Percentiles rank a stretch among this genome's conserved stretches.
These are phyloP conservation scores for Stenichneumon culpator DNA, from an alignment of 2,888 invertebrate species.

Conservation along the genomic window DNA sequence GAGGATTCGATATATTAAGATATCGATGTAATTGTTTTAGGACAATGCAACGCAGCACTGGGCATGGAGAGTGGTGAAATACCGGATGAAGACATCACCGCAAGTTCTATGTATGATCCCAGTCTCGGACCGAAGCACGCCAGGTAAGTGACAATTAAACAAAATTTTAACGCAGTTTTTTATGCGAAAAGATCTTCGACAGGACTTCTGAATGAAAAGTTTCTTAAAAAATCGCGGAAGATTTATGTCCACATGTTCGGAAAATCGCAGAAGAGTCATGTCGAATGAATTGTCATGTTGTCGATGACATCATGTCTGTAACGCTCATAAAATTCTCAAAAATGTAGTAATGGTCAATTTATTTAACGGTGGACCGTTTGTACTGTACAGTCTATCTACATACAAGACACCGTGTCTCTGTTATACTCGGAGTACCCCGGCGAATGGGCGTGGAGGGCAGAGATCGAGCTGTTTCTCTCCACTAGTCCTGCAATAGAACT, in stretches of 20 bases:
- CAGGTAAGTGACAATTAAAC: conserved; percentile 76
- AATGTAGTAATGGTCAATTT: background rate
- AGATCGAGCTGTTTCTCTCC: conserved; percentile 34
- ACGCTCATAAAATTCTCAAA: background rate
- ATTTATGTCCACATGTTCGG: background rate
- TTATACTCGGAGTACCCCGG: conserved; percentile 17
- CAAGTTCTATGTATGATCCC: conserved; percentile 83
- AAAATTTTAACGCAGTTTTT: too few relatives aligned
- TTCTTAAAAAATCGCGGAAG: background rate
- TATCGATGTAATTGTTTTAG: conserved; percentile 78
- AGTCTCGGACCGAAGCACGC: conserved; percentile 83
- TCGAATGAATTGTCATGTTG: background rate
- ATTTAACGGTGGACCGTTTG: background rate
- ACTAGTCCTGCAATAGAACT: conserved; percentile 33
- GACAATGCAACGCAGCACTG: conserved; percentile 81
- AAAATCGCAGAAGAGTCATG: background rate
- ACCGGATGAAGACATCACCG: conserved; percentile 84
- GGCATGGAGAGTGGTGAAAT: conserved; percentile 84
- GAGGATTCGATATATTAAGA: conserved; percentile 63
- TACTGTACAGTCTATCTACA: conserved; percentile 2
- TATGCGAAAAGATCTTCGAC: too few relatives aligned
- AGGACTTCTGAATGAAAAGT: background rate
- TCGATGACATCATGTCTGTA: background rate
- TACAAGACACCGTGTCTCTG: conserved; percentile 14
- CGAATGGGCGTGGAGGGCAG: conserved; percentile 10